Base-by-base conservation (phyloP, 1,140 invertebrate species). In the Hylyphantes graminicola region DNA sequence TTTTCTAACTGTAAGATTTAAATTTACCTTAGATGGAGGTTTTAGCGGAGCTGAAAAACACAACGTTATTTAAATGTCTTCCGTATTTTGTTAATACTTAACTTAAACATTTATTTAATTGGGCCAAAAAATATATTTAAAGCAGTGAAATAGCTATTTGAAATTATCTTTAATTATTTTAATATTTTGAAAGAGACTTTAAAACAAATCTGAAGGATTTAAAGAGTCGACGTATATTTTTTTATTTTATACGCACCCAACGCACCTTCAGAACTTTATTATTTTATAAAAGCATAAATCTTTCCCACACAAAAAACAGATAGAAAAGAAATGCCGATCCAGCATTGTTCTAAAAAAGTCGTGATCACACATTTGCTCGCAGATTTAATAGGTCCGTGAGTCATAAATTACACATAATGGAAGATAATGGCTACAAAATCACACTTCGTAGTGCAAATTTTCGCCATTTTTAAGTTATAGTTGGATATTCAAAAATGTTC, bases 361-460 rank as follows among this genome's bases (percentile, higher is more conserved):
- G 70, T 21, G 54, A 12, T 11, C 19, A 6, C 51, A 54, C 19
- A 17, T 55, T 57, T 21, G 57, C 70, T 57, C 17, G 21, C 17
- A 17, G 51, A 7, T 21, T 73, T 15, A 19, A 12, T 11, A 2
- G 53, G 57, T 13, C 15, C 70, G 70, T 73, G 70, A 73, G 9
- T 11, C 48, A 73, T 73, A 73, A 73, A 73, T 57, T 73, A 57
- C 9, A 15, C 35, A 15, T 73, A 55, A 73, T 73, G 54, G 70
- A 15, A 35, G 11, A 35, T 73, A 73, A 73, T 73, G 70, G 70
- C 21, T 73, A 73, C 53, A 73, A 73, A 70, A 73, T 73, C 57
- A 54, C 70, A 17, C 19, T 73, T 73, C 70, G 35, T 7, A 51
- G 70, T 21, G 8, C 54, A 21, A 17, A 73, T 55, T 73, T 17